A percentile compares a stretch with the other conserved stretches of the same genome.
Conservation (phyloP, 2,797 vertebrate genomes). For the Thamnophis elegans region DNA sequence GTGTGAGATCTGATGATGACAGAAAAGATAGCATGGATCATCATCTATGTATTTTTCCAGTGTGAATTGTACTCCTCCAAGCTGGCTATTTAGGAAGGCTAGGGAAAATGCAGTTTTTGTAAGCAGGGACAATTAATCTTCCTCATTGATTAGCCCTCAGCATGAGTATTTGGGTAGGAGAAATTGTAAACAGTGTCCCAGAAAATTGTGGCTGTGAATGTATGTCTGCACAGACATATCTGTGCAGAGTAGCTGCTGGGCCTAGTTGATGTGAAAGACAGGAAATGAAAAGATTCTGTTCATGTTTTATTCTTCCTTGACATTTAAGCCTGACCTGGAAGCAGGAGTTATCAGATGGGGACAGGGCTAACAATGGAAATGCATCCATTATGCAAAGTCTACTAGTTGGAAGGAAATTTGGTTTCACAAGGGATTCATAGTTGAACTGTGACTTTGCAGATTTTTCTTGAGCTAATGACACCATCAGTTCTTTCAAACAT, state of each 20-base stretch:
- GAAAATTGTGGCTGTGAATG: background rate
- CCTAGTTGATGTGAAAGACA: fast-evolving
- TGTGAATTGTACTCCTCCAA: background rate
- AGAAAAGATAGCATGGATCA: background rate
- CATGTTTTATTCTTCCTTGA: background rate
- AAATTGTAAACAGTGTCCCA: background rate
- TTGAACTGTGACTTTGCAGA: slow-evolving; percentile 59
- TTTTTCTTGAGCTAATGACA: slow-evolving; percentile 54
- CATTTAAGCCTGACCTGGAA: background rate
- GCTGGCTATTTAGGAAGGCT: background rate
- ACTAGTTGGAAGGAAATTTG: background rate
- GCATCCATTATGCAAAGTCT: background rate
- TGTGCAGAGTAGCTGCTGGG: background rate
- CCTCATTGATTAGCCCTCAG: fast-evolving
- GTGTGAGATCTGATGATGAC: background rate
- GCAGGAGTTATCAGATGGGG: background rate
- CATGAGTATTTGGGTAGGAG: background rate
- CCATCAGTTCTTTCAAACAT: slow-evolving; percentile 43
- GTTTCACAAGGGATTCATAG: slow-evolving; percentile 32
- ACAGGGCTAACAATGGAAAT: background rate
- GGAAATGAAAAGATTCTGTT: slow-evolving; percentile 1
- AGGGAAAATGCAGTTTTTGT: background rate
- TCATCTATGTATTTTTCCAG: background rate
- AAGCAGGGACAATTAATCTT: background rate
- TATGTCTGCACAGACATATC: background rate